Evolutionary conservation across 2,113 vertebrate genomes (phyloP).

Genomic region (Chloroceryle aenea): DNA sequence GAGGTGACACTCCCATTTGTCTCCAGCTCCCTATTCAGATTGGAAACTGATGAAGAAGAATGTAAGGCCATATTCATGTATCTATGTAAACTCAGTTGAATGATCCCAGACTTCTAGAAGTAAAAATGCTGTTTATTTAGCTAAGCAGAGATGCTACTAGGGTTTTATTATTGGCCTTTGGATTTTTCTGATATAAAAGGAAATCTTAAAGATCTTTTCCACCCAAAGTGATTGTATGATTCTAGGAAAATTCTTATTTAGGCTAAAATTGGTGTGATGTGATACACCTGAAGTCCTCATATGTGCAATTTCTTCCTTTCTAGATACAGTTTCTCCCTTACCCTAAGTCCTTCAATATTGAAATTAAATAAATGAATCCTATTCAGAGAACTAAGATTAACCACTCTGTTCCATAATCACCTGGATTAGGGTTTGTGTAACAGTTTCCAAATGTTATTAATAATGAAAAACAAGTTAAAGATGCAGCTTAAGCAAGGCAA

Average conservation of each 20-base stretch:
- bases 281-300: neutral
- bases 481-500: neutral
- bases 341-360: neutral
- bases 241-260: neutral
- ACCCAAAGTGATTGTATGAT: too few species aligned
- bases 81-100: neutral
- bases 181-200: neutral
- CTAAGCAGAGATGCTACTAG: neutral
- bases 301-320: neutral
- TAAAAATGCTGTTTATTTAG: neutral
- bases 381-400: neutral
- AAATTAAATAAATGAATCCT: neutral
- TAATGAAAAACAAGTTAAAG: neutral
- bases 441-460: neutral
- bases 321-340: neutral
- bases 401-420: neutral
- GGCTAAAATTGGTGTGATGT: neutral
- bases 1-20: neutral
- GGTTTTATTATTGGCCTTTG: neutral
- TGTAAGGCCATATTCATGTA: neutral
- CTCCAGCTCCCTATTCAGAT: neutral
- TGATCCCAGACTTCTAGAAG: neutral
- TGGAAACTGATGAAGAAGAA: neutral
- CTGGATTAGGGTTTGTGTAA: neutral
- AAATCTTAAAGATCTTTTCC: too few species aligned